Conservation (phyloP, 1,140 invertebrate species). For the Tribolium castaneum region DNA sequence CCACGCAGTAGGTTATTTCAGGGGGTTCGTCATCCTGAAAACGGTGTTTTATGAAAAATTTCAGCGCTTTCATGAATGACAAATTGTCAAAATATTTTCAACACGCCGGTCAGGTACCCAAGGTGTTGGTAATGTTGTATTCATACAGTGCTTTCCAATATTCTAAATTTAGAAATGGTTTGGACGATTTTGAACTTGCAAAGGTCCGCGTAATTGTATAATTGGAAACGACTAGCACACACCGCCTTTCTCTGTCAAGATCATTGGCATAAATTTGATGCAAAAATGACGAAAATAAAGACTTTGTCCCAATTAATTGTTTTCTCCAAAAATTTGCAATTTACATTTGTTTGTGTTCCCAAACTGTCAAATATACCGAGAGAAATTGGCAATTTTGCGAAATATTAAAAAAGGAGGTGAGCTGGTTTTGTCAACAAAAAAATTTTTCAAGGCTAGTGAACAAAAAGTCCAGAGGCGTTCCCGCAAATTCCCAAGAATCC, state of each 20-base stretch:
- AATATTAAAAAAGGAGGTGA: not conserved
- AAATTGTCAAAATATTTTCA: not conserved
- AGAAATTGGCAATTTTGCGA: too few relatives aligned
- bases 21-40: slow-evolving; percentile 89
- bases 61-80: not conserved
- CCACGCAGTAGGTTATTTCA: slow-evolving; percentile 90
- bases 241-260: not conserved
- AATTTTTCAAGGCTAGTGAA: not conserved
- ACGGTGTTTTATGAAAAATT: slow-evolving; percentile 13
- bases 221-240: not conserved
- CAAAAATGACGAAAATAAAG: not conserved
- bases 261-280: not conserved
- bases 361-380: not conserved
- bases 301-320: too few relatives aligned
- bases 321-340: not conserved
- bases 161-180: not conserved
- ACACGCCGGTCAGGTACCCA: not conserved
- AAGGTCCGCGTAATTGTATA: not conserved
- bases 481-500: slow-evolving; percentile 27
- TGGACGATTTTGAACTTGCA: not conserved
- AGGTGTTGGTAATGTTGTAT: not conserved
- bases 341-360: not conserved
- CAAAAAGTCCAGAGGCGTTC: slow-evolving; percentile 20
- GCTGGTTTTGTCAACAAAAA: not conserved
- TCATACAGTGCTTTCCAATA: not conserved